These are phyloP conservation scores for Thamnophis sirtalis DNA, from an alignment of 2,113 vertebrate species.

Conservation along the genomic window DNA sequence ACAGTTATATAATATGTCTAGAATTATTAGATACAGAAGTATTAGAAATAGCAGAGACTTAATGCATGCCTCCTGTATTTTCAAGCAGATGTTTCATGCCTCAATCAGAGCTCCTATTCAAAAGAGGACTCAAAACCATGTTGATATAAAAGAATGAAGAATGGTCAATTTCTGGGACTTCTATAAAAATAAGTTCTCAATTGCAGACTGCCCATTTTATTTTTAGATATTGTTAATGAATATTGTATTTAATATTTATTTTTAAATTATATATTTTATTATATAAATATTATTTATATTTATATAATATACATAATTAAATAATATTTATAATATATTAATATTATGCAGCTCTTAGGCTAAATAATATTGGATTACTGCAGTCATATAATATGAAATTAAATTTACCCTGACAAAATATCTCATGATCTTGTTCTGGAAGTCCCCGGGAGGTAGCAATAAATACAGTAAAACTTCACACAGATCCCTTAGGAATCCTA, in stretches of 20 bases:
- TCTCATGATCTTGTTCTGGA: constrained; percentile 99
- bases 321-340: background rate
- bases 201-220: background rate
- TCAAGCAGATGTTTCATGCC: background rate
- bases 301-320: background rate
- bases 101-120: background rate
- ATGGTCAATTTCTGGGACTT: background rate
- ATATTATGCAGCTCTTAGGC: background rate
- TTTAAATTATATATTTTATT: background rate
- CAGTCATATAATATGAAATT: constrained; percentile 1
- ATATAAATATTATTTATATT: background rate
- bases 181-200: background rate
- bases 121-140: background rate
- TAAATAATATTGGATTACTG: background rate
- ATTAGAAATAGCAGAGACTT: background rate
- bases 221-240: background rate
- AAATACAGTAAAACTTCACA: constrained; percentile 98
- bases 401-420: constrained; percentile 93
- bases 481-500: constrained; percentile 95
- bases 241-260: background rate
- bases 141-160: background rate
- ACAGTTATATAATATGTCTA: background rate
- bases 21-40: background rate
- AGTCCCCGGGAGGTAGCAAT: constrained; percentile 99
- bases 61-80: background rate